Evolutionary conservation across 1,140 invertebrate species (phyloP).

Genomic region (Macrobrachium rosenbergii): DNA sequence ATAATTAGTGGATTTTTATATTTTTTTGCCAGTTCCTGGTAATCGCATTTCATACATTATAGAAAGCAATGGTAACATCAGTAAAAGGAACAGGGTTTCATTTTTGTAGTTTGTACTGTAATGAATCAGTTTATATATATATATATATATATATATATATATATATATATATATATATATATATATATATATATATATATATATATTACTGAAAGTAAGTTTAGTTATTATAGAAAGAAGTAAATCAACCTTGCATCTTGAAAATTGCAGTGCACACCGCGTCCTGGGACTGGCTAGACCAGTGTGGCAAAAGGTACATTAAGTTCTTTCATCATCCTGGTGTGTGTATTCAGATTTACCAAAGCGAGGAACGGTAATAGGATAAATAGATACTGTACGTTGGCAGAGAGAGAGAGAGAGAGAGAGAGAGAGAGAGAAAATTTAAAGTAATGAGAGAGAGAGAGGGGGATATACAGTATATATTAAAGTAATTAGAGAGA

Average conservation of each 20-base stretch:
- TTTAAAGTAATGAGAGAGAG: neutral
- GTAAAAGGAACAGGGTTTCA: too few relatives aligned
- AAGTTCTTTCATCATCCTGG: neutral
- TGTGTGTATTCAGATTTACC: neutral
- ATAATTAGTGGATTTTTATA: too few relatives aligned
- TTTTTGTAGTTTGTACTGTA: too few relatives aligned
- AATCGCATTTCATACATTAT: too few relatives aligned
- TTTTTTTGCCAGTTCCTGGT: too few relatives aligned
- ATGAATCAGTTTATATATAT: neutral
- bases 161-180: slow-evolving; percentile 27
- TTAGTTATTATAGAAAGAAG: neutral
- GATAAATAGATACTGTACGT: too few relatives aligned
- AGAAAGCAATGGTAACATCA: too few relatives aligned
- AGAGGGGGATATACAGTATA: neutral
- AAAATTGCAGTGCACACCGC: neutral
- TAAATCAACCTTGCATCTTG: neutral
- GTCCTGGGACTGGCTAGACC: too few relatives aligned
- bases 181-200: neutral
- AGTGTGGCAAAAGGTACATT: too few relatives aligned
- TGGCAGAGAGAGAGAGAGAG: neutral
- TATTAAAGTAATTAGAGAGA: neutral
- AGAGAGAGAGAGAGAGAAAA: neutral
- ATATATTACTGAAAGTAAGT: neutral
- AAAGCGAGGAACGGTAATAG: too few relatives aligned
- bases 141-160: slow-evolving; percentile 27